phyloP scores from a whole-genome alignment of 2,797 vertebrate genomes.

The Phrynocephalus guinanensis region DNA sequence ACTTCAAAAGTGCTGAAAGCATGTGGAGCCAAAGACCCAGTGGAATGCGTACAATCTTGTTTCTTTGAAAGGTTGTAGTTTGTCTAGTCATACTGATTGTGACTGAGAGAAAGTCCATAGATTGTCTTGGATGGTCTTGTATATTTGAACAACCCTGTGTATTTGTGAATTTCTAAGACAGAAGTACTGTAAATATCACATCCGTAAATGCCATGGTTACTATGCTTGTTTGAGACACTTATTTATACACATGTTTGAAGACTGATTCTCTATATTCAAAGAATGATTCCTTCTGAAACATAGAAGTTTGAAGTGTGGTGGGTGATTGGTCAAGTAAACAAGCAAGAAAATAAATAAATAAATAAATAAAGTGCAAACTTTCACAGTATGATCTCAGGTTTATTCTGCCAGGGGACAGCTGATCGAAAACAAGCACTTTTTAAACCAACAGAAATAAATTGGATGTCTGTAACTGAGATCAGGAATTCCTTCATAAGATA shows the following conservation, averaged over 20 bases:
- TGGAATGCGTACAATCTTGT: background rate
- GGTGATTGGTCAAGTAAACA: too few species aligned
- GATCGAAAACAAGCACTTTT: background rate
- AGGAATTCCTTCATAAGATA: background rate
- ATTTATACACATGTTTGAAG: background rate
- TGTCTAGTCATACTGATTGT: background rate
- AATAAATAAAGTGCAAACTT: background rate
- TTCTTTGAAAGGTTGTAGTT: background rate
- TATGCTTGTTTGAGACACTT: background rate
- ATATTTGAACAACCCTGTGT: background rate
- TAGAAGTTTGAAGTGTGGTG: background rate
- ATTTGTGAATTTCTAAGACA: background rate
- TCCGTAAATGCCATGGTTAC: background rate
- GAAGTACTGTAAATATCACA: background rate
- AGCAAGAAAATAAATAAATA: too few species aligned
- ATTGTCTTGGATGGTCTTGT: background rate
- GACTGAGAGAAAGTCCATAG: background rate
- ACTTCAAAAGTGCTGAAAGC: constrained; percentile 37
- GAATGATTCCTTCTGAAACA: background rate
- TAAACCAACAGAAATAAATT: background rate
- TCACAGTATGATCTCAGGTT: background rate
- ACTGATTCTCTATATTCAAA: background rate
- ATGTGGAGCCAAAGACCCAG: background rate
- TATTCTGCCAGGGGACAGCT: background rate
- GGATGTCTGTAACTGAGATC: background rate